phyloP scores from a whole-genome alignment of 2,888 invertebrate genomes.

The Agrotis segetum region DNA sequence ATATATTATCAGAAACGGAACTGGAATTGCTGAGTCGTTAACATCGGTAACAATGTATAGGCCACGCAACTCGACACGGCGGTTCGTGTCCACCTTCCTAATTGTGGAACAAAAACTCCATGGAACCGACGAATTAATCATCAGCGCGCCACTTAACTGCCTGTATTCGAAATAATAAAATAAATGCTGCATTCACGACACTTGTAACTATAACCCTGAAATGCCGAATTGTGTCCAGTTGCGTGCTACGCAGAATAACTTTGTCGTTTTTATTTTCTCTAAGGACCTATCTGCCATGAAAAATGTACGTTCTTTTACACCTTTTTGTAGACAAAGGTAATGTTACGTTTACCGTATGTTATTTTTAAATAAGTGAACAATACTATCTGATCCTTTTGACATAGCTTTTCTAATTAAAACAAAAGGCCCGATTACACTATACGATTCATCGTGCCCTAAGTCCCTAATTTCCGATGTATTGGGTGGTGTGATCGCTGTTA shows the following conservation, averaged over 20 bases:
- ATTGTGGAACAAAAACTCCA: slow-evolving; percentile 88
- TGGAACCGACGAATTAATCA: slow-evolving; percentile 88
- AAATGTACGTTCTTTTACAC: slow-evolving; percentile 52
- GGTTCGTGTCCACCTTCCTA: slow-evolving; percentile 79
- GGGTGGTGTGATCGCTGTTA: too few species aligned
- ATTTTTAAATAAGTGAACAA: slow-evolving; percentile 4
- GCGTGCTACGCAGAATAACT: slow-evolving; percentile 35
- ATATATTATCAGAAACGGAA: slow-evolving; percentile 83
- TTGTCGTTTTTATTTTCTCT: slow-evolving; percentile 31
- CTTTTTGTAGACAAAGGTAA: slow-evolving; percentile 50
- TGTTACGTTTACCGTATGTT: slow-evolving; percentile 15
- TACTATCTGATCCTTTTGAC: slow-evolving; percentile 21
- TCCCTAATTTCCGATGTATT: too few species aligned
- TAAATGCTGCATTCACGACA: slow-evolving; percentile 76
- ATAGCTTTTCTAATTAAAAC: slow-evolving; percentile 15
- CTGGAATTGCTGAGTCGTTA: slow-evolving; percentile 78
- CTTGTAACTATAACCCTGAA: slow-evolving; percentile 57
- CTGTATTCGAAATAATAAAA: slow-evolving; percentile 78
- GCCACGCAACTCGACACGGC: slow-evolving; percentile 82
- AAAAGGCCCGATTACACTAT: too few species aligned
- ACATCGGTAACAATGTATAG: slow-evolving; percentile 79
- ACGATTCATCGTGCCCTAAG: too few species aligned
- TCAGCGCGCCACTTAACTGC: slow-evolving; percentile 76
- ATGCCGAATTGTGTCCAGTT: slow-evolving; percentile 29
- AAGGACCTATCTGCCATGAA: slow-evolving; percentile 35